These are phyloP conservation scores for Agriopis leucophaearia DNA, from an alignment of 2,888 invertebrate species.

Conservation along the genomic window DNA sequence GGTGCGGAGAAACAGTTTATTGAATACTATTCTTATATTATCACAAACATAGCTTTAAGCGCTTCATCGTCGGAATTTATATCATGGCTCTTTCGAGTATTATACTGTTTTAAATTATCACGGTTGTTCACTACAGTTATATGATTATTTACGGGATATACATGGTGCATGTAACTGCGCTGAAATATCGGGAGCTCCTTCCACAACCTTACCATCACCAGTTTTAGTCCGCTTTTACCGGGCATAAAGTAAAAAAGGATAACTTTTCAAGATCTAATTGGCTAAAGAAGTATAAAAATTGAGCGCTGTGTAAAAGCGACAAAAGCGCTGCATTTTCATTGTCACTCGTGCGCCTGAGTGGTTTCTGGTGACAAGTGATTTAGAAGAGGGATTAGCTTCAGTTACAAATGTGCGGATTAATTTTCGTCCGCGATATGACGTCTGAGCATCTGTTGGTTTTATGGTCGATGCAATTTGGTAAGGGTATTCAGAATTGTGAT, in stretches of 20 bases:
- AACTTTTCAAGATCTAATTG: too few species aligned
- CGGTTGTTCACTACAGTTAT: too few species aligned
- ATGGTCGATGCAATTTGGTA: slow-evolving; percentile 45
- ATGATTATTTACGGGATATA: too few species aligned
- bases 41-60: slow-evolving; percentile 30
- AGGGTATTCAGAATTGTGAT: background rate
- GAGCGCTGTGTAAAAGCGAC: slow-evolving; percentile 29
- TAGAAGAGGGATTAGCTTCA: slow-evolving; percentile 66
- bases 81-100: too few species aligned
- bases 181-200: too few species aligned
- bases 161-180: too few species aligned
- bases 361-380: slow-evolving; percentile 80
- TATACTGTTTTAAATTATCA: too few species aligned
- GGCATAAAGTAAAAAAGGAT: too few species aligned
- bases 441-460: slow-evolving; percentile 77
- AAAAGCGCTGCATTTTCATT: slow-evolving; percentile 44
- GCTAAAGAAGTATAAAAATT: background rate
- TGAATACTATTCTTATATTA: slow-evolving; percentile 34
- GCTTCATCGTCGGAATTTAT: slow-evolving; percentile 21
- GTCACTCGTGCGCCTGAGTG: slow-evolving; percentile 63
- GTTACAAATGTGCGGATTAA: slow-evolving; percentile 68
- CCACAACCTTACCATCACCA: too few species aligned
- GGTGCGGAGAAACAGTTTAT: slow-evolving; percentile 75
- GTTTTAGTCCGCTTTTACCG: too few species aligned
- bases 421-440: slow-evolving; percentile 63